Base-by-base conservation (phyloP, 2,113 vertebrate species). In the Ia io region DNA sequence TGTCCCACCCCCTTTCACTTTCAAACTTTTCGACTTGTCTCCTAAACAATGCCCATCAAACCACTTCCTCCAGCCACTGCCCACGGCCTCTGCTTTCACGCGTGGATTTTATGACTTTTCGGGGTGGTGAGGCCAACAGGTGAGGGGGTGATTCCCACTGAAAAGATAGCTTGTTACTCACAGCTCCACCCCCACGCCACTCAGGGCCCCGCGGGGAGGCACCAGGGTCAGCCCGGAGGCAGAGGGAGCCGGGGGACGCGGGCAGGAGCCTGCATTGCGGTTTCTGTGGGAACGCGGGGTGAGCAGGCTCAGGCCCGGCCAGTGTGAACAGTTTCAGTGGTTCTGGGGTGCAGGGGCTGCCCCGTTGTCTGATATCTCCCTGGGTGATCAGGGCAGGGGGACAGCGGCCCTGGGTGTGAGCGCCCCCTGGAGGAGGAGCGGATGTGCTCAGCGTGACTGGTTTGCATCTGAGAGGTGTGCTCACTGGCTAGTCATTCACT, bases 181-280 rank as follows among this genome's bases (percentile, higher is more conserved):
- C 11, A 25, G 53, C 44, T 32, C 53, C 35, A 47, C 14, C 71
- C 70, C 71, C 32, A 1, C 0, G 1, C 28, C 67, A 6, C 14
- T 2, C 14, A 9, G 51, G 56, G 56, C 42, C 69, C 6, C 70
- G 1, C 0, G 0, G 65, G 8, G 49, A 14, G 37, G 77, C 14
- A 2, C 28, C 42, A 0, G 18, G 44, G 37, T 22, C n/a, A 0
- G 5, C 40, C 40, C 40, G 11, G 65, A 88, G 79, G 23, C 49
- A n/a, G 56, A 63, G 49, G 32, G 4, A 3, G 22, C 2, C 1
- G 25, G 9, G n/a, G 63, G 1, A 30, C 0, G 5, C 5, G 22
- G 20, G 6, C 25, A 9, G 4, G 71, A 35, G 35, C 18, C 32
- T 67, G 11, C 6, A 20, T 1, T 25, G 44, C 49, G 40, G 49